These are phyloP conservation scores for Andricus grossulariae DNA, from an alignment of 1,140 invertebrate species.

Conservation along the genomic window DNA sequence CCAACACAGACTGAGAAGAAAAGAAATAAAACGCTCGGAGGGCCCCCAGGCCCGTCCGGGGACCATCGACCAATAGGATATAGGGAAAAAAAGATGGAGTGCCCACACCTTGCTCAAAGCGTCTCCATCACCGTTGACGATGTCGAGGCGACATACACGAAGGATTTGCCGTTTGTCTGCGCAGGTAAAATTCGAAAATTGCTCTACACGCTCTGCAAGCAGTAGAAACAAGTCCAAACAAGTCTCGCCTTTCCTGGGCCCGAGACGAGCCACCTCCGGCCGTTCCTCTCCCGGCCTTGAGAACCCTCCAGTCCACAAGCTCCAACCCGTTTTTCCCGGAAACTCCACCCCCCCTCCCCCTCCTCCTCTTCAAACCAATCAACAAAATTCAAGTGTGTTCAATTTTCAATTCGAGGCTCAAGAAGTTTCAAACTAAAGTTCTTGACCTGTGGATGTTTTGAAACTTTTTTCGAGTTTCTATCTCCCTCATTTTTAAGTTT, in stretches of 20 bases:
- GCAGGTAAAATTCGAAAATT: conserved; percentile 57
- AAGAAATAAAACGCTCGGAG: conserved; percentile 35
- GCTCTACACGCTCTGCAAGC: background rate
- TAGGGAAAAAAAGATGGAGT: conserved; percentile 76
- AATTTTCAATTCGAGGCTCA: background rate
- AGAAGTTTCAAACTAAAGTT: too few relatives aligned
- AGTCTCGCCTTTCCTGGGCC: conserved; percentile 29
- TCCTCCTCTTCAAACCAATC: background rate
- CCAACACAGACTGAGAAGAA: conserved; percentile 13
- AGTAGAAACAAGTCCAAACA: background rate
- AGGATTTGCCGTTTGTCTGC: conserved; percentile 64
- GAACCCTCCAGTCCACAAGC: conserved; percentile 44
- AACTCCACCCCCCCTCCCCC: background rate
- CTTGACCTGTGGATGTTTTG: too few relatives aligned
- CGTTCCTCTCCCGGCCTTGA: conserved; percentile 66
- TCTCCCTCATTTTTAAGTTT: too few relatives aligned
- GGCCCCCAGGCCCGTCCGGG: conserved; percentile 59
- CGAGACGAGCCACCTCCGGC: conserved; percentile 49
- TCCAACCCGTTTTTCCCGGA: conserved; percentile 24
- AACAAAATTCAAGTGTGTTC: background rate
- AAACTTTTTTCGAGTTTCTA: too few relatives aligned
- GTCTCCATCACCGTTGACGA: conserved; percentile 76
- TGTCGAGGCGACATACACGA: conserved; percentile 68
- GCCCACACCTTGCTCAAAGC: conserved; percentile 79
- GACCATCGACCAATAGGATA: conserved; percentile 37